Evolutionary conservation across 2,888 invertebrate genomes (phyloP).

Genomic region (Panopea generosa): DNA sequence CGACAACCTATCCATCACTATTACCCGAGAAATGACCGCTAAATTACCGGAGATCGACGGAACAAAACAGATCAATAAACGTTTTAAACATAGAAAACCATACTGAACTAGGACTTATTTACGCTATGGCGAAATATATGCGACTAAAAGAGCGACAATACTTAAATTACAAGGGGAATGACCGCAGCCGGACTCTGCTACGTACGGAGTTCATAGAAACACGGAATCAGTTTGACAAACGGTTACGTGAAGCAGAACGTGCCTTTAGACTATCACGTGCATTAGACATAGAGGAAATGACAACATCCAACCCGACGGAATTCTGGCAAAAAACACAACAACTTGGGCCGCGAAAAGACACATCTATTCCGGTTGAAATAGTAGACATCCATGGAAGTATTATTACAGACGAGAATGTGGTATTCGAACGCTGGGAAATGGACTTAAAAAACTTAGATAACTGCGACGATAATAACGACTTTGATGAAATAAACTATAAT

Average conservation of each 20-base stretch:
- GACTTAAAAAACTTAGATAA: conserved; percentile 32
- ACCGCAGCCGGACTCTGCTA: no score
- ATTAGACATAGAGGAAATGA: conserved; percentile 9
- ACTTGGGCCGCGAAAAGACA: conserved; percentile 10
- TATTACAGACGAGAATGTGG: neutral
- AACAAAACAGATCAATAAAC: no score
- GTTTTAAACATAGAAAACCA: no score
- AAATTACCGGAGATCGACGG: no score
- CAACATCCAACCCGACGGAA: conserved; percentile 12
- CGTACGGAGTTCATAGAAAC: no score
- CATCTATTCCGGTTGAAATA: conserved; percentile 8
- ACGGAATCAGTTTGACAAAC: no score
- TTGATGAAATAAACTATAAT: conserved; percentile 16
- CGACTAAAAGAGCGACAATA: no score
- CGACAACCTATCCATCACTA: neutral
- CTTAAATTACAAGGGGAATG: no score
- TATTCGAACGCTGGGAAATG: conserved; percentile 17
- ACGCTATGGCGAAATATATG: no score
- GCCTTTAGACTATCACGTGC: neutral
- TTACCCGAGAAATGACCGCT: neutral
- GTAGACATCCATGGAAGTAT: neutral
- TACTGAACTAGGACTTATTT: no score
- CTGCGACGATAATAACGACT: conserved; percentile 9
- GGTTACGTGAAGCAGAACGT: no score
- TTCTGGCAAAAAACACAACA: conserved; percentile 18